Base-by-base conservation (phyloP, 2,888 invertebrate genomes). In the Platynereis dumerilii region DNA sequence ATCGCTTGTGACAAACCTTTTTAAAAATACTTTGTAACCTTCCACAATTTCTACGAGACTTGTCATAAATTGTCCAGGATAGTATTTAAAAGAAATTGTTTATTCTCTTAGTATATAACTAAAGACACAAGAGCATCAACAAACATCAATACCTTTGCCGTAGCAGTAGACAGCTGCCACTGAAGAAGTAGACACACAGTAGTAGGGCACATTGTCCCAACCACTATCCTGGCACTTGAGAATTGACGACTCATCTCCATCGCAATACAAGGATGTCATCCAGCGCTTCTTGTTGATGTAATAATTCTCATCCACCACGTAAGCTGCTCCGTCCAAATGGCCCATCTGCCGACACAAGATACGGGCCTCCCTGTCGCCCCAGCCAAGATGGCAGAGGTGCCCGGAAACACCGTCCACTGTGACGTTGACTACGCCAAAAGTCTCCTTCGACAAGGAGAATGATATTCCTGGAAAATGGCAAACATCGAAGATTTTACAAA, bases 341-440 rank as follows among this genome's bases (percentile, higher is more conserved):
- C 74, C 75, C 17, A 73, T 62, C 54, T 71, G 67, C n/a, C 63
- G 53, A 60, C 78, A 78, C 5, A 69, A 70, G 5, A 75, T 72
- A 20, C 65, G 67, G 22, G 77, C 76, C 39, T 75, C 73, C 1
- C 52, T 24, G 44, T 72, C 68, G 27, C 69, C 70, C 78, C 78
- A 78, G 29, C 58, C 66, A 0, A 59, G 59, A 58, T 76, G 73
- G 66, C 78, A 78, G 1, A 75, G 72, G 28, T 73, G 73, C 12
- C 54, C 71, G 76, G 76, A 72, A 5, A 20, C 42, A 1, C 64
- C 64, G 26, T 63, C 64, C 3, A 34, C 17, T 34, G 34, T 34
- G 34, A 34, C 12, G 34, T 5, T 34, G 34, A 34, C 34, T 7
- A 34, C 34, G 5, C 34, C 34, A 34, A 34, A 34, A 12, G 34